A percentile compares a stretch with the other conserved stretches of the same genome.
Evolutionary conservation across 2,888 invertebrate genomes (phyloP).

Genomic region (Ophion obscuratus): DNA sequence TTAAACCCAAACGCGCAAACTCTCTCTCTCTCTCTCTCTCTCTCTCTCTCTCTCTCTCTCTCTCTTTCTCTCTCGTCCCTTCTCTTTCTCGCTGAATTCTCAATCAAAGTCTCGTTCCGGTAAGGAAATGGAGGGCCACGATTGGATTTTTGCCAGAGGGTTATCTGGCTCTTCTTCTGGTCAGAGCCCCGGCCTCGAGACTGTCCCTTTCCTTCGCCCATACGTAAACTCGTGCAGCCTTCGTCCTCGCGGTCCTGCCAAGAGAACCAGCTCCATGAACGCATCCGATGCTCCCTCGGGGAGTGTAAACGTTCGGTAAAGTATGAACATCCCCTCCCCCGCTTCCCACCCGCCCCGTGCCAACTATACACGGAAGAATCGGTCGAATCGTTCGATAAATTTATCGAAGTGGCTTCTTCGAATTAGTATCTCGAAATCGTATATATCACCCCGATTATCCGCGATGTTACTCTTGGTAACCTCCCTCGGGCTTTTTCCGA

Average conservation of each 20-base stretch:
- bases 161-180: conserved; percentile 48
- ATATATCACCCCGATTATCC: conserved; percentile 10
- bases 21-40: conserved; percentile 21
- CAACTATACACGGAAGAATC: conserved; percentile 32
- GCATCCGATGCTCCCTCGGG: conserved; percentile 37
- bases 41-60: conserved; percentile 41
- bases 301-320: conserved; percentile 59
- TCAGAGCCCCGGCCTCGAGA: conserved; percentile 25
- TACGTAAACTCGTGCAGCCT: conserved; percentile 16
- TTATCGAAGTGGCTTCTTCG: conserved; percentile 55
- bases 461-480: conserved; percentile 14
- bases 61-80: conserved; percentile 23
- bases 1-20: conserved; percentile 54
- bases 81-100: conserved; percentile 53
- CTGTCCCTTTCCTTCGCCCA: conserved; percentile 31
- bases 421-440: conserved; percentile 55
- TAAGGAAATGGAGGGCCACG: conserved; percentile 69
- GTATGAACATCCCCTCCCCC: conserved; percentile 15
- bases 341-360: neutral
- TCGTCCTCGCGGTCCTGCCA: conserved; percentile 45
- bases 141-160: conserved; percentile 71
- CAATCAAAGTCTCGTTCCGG: conserved; percentile 73
- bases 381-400: conserved; percentile 55
- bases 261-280: conserved; percentile 51
- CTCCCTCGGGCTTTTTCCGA: neutral